Conservation (phyloP, 2,113 vertebrate genomes). For the Balaenoptera acutorostrata region DNA sequence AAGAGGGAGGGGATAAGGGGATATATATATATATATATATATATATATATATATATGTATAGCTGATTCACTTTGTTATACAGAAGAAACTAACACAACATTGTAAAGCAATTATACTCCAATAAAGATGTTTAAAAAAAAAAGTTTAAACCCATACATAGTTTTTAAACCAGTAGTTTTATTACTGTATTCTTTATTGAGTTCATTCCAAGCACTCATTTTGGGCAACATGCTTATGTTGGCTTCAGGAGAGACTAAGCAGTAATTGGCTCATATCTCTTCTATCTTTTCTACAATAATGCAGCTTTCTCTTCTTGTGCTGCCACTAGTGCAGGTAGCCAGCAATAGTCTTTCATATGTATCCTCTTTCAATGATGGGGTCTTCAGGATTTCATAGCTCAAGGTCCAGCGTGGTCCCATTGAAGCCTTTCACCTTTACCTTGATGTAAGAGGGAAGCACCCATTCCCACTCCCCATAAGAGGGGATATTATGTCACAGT, state of each 20-base stretch:
- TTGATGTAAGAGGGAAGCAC: background rate
- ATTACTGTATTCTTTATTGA: background rate
- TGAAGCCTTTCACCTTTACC: background rate
- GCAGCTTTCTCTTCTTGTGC: background rate
- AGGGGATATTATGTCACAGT: background rate
- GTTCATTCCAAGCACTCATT: background rate
- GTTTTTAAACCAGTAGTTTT: background rate
- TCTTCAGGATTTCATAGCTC: background rate
- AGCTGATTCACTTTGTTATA: too few relatives aligned
- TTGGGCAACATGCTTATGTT: background rate
- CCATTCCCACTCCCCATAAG: background rate
- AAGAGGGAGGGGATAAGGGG: too few relatives aligned
- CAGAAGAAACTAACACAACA: too few relatives aligned
- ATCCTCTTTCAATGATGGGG: background rate
- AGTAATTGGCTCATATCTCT: background rate
- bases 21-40: too few relatives aligned
- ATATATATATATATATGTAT: too few relatives aligned
- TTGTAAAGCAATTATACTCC: too few relatives aligned
- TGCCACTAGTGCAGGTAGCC: background rate
- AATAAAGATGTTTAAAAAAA: too few relatives aligned
- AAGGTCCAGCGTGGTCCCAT: background rate
- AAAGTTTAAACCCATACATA: background rate
- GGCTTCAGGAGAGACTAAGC: background rate
- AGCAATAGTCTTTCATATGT: background rate
- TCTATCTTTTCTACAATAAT: background rate